Percentiles rank a stretch among this genome's conserved stretches.
These are phyloP conservation scores for Athrips mouffetella DNA, from an alignment of 2,888 invertebrate species.

Conservation along the genomic window DNA sequence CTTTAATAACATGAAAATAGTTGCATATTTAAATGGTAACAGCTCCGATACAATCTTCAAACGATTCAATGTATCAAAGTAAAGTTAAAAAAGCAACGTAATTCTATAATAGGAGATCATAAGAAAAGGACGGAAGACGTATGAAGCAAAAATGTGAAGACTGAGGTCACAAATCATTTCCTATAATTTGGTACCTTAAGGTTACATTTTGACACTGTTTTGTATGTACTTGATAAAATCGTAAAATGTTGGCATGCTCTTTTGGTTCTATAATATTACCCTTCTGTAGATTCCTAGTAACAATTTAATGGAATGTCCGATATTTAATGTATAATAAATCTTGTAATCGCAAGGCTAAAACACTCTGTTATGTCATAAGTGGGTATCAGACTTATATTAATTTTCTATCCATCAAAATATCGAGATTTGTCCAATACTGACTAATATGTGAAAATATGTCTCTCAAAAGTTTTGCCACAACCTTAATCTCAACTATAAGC, in stretches of 20 bases:
- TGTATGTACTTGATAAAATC: constrained; percentile 36
- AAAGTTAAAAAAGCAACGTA: constrained; percentile 25
- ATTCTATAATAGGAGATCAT: constrained; percentile 32
- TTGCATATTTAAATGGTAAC: constrained; percentile 32
- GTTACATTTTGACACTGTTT: constrained; percentile 71
- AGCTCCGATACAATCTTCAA: constrained; percentile 36
- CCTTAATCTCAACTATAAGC: constrained; percentile 70
- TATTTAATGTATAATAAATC: constrained; percentile 16
- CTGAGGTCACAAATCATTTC: constrained; percentile 46
- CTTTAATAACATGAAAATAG: constrained; percentile 33
- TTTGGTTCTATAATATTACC: constrained; percentile 23
- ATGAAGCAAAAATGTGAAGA: constrained; percentile 58
- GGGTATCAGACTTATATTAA: constrained; percentile 60
- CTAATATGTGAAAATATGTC: constrained; percentile 73
- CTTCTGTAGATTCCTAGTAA: background rate
- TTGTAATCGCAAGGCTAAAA: constrained; percentile 28
- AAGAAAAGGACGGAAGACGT: constrained; percentile 74
- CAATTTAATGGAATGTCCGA: background rate
- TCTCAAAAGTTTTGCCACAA: constrained; percentile 74
- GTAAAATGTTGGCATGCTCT: constrained; percentile 37
- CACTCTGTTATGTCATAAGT: constrained; percentile 44
- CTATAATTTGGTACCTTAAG: constrained; percentile 65
- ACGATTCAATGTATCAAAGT: constrained; percentile 15
- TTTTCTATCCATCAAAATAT: constrained; percentile 59
- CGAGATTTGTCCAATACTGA: constrained; percentile 61